Percentiles rank a stretch among this genome's conserved stretches.
These are phyloP conservation scores for Macrochelys suwanniensis DNA, from an alignment of 2,797 vertebrate genomes.

Conservation along the genomic window DNA sequence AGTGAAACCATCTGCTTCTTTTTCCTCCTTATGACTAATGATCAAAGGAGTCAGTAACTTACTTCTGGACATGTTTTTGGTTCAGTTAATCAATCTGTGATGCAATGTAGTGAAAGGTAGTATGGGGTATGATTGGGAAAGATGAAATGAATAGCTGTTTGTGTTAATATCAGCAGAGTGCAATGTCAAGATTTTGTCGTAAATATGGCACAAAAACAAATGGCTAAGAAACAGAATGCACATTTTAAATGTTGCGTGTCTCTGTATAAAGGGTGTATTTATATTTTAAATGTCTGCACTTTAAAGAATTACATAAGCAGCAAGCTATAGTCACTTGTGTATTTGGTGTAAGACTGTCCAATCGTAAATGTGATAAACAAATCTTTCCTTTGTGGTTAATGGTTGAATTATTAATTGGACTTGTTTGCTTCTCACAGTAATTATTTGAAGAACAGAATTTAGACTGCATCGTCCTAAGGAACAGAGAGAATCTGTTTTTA, in stretches of 20 bases:
- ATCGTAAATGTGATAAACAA: slow-evolving; percentile 53
- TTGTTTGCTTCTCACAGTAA: slow-evolving; percentile 51
- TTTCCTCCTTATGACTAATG: slow-evolving; percentile 53
- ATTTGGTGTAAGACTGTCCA: slow-evolving; percentile 26
- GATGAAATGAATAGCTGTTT: background rate
- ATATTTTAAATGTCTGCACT: slow-evolving; percentile 8
- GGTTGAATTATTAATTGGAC: slow-evolving; percentile 65
- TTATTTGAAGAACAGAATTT: slow-evolving; percentile 51
- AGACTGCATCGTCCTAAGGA: slow-evolving; percentile 16
- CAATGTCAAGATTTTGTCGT: background rate
- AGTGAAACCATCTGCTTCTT: slow-evolving; percentile 44
- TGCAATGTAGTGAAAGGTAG: slow-evolving; percentile 20
- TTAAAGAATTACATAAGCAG: slow-evolving; percentile 43
- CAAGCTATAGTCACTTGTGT: slow-evolving; percentile 41
- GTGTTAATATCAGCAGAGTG: background rate
- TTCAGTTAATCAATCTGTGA: slow-evolving; percentile 52
- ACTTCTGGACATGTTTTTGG: slow-evolving; percentile 29
- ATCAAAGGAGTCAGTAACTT: slow-evolving; percentile 36
- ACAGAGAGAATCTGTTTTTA: slow-evolving; percentile 37
- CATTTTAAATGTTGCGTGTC: slow-evolving; percentile 38
- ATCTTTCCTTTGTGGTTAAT: slow-evolving; percentile 59
- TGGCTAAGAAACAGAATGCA: slow-evolving; percentile 22
- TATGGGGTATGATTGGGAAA: background rate
- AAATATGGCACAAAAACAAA: slow-evolving; percentile 27
- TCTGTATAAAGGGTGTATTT: slow-evolving; percentile 48